Evolutionary conservation across 2,113 vertebrate species (phyloP).

Genomic region (Myotis brandtii): DNA sequence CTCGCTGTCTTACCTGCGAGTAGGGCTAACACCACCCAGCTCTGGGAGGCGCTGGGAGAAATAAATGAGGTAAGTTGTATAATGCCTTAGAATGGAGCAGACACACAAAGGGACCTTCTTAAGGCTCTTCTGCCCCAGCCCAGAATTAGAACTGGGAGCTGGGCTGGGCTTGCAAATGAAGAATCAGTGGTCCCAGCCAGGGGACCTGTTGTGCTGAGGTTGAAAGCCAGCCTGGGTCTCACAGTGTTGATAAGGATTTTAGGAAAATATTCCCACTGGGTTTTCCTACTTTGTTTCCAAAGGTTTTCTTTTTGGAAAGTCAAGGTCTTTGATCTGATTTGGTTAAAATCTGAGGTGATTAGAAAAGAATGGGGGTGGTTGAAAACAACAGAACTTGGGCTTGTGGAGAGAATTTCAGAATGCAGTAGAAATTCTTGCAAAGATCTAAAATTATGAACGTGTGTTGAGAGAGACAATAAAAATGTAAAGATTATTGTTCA

Average conservation of each 20-base stretch:
- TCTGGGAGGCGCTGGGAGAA: background rate
- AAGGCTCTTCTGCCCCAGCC: background rate
- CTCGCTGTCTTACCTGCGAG: background rate
- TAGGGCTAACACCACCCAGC: background rate
- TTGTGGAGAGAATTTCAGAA: conserved; percentile 22
- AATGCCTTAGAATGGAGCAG: background rate
- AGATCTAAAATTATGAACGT: conserved; percentile 44
- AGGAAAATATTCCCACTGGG: background rate
- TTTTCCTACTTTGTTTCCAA: conserved; percentile 40
- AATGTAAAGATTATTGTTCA: background rate
- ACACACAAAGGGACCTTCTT: background rate
- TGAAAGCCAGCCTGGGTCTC: background rate
- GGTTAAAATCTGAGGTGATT: background rate
- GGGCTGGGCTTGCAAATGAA: background rate
- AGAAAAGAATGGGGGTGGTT: background rate
- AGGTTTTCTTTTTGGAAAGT: conserved; percentile 11
- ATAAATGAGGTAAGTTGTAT: background rate
- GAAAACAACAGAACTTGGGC: background rate
- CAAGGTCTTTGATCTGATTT: background rate
- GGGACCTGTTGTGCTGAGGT: background rate
- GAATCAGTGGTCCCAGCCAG: background rate
- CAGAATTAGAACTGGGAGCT: background rate
- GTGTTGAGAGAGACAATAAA: conserved; percentile 37
- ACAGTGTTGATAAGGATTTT: background rate
- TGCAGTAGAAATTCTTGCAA: background rate